A percentile compares a stretch with the other conserved stretches of the same genome.
phyloP scores from a whole-genome alignment of 2,113 vertebrate genomes.

The Phocoena sinus region DNA sequence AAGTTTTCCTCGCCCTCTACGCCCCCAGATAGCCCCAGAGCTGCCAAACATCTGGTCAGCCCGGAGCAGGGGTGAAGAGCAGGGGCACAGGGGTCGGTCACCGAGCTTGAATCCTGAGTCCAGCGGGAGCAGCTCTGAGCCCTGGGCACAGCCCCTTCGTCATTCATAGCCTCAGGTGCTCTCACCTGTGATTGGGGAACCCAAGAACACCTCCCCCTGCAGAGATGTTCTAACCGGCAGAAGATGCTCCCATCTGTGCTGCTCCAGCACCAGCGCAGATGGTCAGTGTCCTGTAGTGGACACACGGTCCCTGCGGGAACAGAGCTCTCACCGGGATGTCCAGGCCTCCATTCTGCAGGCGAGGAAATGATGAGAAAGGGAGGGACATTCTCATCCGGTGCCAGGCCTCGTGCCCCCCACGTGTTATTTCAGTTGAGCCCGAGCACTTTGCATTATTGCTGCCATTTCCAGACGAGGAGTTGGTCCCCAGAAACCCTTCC shows the following conservation, averaged over 20 bases:
- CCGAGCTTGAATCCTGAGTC: fast-evolving
- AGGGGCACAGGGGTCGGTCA: fast-evolving
- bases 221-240: fast-evolving
- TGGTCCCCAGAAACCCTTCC: background rate
- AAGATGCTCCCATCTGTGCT: background rate
- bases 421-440: fast-evolving
- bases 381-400: background rate
- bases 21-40: background rate
- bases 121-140: background rate
- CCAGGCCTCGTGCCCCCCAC: fast-evolving
- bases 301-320: fast-evolving
- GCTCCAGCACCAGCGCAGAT: too few species aligned
- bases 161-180: background rate
- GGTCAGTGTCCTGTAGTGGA: background rate
- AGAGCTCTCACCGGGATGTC: fast-evolving
- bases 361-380: background rate
- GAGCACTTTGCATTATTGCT: background rate
- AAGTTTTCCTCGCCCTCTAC: background rate
- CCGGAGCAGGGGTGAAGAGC: background rate
- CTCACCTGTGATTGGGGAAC: background rate
- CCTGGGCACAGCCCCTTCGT: background rate
- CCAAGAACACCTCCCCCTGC: fast-evolving
- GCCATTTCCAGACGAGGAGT: background rate
- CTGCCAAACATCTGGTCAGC: background rate
- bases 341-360: background rate